Conservation (phyloP, 2,797 vertebrate species). For the Morus bassanus region DNA sequence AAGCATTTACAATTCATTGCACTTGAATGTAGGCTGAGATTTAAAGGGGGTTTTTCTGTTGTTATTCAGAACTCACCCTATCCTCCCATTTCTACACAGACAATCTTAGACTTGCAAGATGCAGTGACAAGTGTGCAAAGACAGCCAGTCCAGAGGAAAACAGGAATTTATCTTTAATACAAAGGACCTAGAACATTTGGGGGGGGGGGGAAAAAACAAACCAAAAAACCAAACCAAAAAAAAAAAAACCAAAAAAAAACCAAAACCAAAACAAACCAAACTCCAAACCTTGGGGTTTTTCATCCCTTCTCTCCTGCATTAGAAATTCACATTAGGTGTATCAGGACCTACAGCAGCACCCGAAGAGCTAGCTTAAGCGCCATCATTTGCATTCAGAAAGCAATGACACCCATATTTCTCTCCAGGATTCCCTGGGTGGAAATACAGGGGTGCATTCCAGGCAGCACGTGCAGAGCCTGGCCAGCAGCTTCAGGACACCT, state of each 20-base stretch:
- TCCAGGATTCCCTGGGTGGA: not conserved
- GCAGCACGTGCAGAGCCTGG: not conserved
- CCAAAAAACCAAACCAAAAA: no score
- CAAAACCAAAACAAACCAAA: no score
- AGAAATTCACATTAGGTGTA: not conserved
- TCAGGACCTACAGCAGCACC: not conserved
- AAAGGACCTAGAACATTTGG: not conserved
- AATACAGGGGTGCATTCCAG: not conserved
- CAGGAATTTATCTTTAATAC: not conserved
- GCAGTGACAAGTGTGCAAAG: not conserved
- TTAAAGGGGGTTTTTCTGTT: rapidly evolving
- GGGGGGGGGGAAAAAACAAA: not conserved
- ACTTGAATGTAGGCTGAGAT: not conserved
- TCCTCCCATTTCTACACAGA: not conserved
- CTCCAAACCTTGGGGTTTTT: not conserved
- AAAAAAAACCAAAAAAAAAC: rapidly evolving
- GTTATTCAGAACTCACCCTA: not conserved
- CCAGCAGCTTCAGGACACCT: not conserved
- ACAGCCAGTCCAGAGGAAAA: not conserved
- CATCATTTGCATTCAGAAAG: not conserved
- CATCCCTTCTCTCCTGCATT: not conserved
- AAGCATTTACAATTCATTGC: not conserved
- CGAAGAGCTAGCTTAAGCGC: not conserved
- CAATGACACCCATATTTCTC: not conserved
- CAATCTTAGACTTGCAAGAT: not conserved